These are phyloP conservation scores for Coranthus polyacanthus DNA, from an alignment of 2,797 vertebrate species.

Conservation along the genomic window DNA sequence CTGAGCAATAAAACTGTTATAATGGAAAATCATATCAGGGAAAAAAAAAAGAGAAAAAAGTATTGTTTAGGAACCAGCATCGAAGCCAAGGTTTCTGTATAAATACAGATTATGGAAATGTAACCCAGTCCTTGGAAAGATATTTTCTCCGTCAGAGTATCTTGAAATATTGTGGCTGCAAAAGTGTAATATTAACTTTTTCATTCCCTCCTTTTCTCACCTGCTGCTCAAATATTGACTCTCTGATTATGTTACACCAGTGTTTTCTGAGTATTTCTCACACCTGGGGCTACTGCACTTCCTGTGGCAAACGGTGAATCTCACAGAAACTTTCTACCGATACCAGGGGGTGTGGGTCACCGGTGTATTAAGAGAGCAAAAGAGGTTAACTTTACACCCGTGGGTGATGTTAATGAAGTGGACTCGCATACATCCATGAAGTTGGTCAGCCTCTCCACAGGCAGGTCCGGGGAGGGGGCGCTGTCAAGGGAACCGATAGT, in stretches of 20 bases:
- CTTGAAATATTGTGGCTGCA: background rate
- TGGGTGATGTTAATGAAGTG: background rate
- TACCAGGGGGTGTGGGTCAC: no score
- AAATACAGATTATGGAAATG: no score
- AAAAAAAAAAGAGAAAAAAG: no score
- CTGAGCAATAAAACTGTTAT: no score
- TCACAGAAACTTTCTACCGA: background rate
- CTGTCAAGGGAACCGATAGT: constrained; percentile 18
- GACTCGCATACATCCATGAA: constrained; percentile 86
- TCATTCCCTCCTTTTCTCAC: background rate
- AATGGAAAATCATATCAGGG: no score
- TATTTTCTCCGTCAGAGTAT: no score
- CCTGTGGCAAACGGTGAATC: background rate
- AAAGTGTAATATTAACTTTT: constrained; percentile 2
- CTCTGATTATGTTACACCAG: background rate
- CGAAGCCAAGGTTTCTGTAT: no score
- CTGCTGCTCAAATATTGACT: constrained; percentile 8
- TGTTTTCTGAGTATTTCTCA: background rate
- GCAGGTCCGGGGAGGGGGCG: constrained; percentile 27
- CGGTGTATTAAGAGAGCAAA: no score
- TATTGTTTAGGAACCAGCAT: no score
- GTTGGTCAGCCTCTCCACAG: constrained; percentile 87
- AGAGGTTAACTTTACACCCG: no score
- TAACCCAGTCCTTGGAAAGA: no score
- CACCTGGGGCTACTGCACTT: background rate